Base-by-base conservation (phyloP, 2,113 vertebrate genomes). In the Myiozetetes cayanensis region DNA sequence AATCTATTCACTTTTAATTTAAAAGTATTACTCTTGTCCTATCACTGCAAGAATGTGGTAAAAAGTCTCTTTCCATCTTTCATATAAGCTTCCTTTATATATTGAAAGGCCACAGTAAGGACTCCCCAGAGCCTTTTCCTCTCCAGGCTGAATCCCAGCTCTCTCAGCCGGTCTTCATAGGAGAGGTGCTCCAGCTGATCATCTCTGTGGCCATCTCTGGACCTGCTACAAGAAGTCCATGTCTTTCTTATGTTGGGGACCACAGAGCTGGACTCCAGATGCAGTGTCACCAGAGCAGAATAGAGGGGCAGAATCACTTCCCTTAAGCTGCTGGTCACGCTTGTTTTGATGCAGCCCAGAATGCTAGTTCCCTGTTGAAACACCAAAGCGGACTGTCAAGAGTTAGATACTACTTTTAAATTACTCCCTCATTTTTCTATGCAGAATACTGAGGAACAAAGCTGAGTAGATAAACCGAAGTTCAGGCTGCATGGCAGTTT, bases 141-240 rank as follows among this genome's bases (percentile, higher is more conserved):
- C 52, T 59, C 22, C 12, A 43, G 27, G 15, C 52, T 94, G 58
- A 88, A 14, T 6, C 8, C 28, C 39, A 76, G 3, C 47, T 59
- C 6, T 46, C 31, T 66, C 39, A 75, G 33, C 30, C 33, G 63
- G 3, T 59, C 53, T 4, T 63, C 2, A 0, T 0, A 59, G 50
- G 9, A 66, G 39, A 75, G 31, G 3, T 50, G 33, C 5, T 78
- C 28, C 70, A 50, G 3, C 25, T n/a, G 20, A 63, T 13, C 2
- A 3, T 77, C 1, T 28, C 43, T 0, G 0, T 33, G 68, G 18
- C 30, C 28, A 35, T 76, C 9, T 24, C 33, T 66, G 35, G 68
- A 72, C 53, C 19, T 0, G 0, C 14, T 77, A 14, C 1, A 4
- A 4, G 7, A 63, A 9, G 6, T 21, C 17, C 0, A 1, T 47